These are phyloP conservation scores for Bradysia coprophila DNA, from an alignment of 1,140 invertebrate genomes.

Conservation along the genomic window DNA sequence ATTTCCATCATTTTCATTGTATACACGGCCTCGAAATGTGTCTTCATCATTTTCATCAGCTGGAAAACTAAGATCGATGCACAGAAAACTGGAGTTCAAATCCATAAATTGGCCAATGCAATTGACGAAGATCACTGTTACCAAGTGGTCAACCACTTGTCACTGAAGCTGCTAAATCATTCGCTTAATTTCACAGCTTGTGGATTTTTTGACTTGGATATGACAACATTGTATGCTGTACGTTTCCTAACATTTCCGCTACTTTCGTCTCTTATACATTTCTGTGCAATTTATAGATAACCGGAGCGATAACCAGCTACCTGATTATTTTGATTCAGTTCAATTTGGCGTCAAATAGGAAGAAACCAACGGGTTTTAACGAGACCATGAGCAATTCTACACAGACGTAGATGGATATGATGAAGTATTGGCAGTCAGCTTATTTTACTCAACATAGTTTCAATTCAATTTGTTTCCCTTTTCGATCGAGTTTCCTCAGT, in stretches of 20 bases:
- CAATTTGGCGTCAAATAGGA: conserved; percentile 17
- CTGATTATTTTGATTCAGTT: conserved; percentile 23
- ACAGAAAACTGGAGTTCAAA: conserved; percentile 18
- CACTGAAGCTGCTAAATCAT: conserved; percentile 21
- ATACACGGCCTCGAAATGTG: conserved; percentile 21
- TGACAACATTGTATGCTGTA: conserved; percentile 21
- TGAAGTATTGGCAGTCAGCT: too few species aligned
- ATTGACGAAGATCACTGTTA: conserved; percentile 21
- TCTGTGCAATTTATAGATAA: conserved; percentile 7
- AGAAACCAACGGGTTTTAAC: too few species aligned
- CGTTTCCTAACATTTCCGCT: background rate
- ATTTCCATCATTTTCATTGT: conserved; percentile 15
- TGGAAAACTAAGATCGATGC: conserved; percentile 22
- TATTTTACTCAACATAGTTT: too few species aligned
- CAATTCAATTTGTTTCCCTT: too few species aligned
- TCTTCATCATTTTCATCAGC: conserved; percentile 21
- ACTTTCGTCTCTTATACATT: background rate
- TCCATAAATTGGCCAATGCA: conserved; percentile 20
- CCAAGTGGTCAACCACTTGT: conserved; percentile 22
- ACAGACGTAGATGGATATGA: too few species aligned
- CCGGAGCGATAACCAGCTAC: conserved; percentile 22
- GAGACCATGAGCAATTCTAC: too few species aligned
- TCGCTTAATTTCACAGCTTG: conserved; percentile 22
- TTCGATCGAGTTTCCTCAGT: too few species aligned
- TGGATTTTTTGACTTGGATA: conserved; percentile 22